Base-by-base conservation (phyloP, 1,140 invertebrate species). In the Monochamus saltuarius region DNA sequence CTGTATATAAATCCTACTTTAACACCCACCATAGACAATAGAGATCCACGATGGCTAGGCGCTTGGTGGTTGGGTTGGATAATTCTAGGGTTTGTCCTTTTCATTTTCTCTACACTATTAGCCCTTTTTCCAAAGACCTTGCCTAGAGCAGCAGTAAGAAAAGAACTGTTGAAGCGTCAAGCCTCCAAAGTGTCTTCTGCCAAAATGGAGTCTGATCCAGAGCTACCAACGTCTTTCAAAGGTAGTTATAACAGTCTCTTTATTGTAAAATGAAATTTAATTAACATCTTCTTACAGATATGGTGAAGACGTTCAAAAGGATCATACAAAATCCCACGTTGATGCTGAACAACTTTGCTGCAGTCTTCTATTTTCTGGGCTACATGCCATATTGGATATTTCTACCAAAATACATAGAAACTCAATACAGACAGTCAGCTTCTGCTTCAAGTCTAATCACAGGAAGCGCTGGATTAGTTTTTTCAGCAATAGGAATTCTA, bases 41-140 rank as follows among this genome's bases (percentile, higher is more conserved):
- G 83, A 64, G 88, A 90, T 78, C 87, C 87, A 1, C 79, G 87
- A 60, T 91, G 88, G 88, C 69, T 89, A 14, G 89, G 89, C 1
- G 88, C 88, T 9, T 91, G 88, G 89, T 91, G 88, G 89, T 64
- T 90, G 22, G 91, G 91, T 17, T 91, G 82, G 89, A 81, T 90
- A 29, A 81, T 89, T 8, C 77, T 89, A 53, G 88, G 84, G n/a
- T 70, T 81, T 0, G 66, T 87, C 1, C 77, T 89, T 0, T 78
- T 85, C n/a, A 51, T 87, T 16, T 84, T 86, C 29, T 82, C 85
- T 0, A 80, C 82, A 6, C 74, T 87, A n/a, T 76, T 88, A 1
- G 80, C 84, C 0, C 75, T 88, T 35, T 87, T 88, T 62, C 87
- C 87, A 7, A 85, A 85, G 69, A 82, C 84, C 1, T 67, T 88